Conservation (phyloP, 2,888 invertebrate species). For the Beris morrisii region DNA sequence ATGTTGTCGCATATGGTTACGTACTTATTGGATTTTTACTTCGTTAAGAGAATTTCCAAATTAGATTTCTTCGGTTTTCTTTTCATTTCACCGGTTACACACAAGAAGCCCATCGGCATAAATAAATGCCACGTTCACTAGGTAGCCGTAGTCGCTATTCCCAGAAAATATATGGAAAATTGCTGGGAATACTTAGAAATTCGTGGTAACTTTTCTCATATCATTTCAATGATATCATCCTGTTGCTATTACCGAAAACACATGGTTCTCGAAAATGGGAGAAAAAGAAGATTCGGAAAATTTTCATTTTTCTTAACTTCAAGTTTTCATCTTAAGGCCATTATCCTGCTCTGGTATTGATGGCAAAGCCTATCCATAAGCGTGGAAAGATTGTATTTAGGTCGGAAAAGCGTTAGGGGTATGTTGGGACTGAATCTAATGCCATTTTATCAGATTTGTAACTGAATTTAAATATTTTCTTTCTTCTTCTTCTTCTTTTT, state of each 20-base stretch:
- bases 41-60: too few species aligned
- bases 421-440: conserved; percentile 7
- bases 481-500: neutral
- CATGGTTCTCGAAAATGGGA: neutral
- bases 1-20: too few species aligned
- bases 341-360: conserved; percentile 2
- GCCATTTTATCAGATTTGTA: conserved; percentile 23
- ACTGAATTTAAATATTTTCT: conserved; percentile 20
- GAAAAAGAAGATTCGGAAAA: neutral
- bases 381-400: neutral
- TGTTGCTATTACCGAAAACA: neutral
- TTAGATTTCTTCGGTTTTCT: too few species aligned
- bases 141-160: too few species aligned
- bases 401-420: neutral
- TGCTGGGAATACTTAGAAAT: too few species aligned
- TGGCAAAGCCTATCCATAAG: neutral
- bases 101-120: too few species aligned
- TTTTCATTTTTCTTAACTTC: neutral
- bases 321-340: conserved; percentile 13
- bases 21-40: too few species aligned
- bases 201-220: too few species aligned
- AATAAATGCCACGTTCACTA: too few species aligned
- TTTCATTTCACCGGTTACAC: too few species aligned
- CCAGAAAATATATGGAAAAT: too few species aligned
- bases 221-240: conserved; percentile 2